These are phyloP conservation scores for Ceratina australensis DNA, from an alignment of 1,140 invertebrate species.

Conservation along the genomic window DNA sequence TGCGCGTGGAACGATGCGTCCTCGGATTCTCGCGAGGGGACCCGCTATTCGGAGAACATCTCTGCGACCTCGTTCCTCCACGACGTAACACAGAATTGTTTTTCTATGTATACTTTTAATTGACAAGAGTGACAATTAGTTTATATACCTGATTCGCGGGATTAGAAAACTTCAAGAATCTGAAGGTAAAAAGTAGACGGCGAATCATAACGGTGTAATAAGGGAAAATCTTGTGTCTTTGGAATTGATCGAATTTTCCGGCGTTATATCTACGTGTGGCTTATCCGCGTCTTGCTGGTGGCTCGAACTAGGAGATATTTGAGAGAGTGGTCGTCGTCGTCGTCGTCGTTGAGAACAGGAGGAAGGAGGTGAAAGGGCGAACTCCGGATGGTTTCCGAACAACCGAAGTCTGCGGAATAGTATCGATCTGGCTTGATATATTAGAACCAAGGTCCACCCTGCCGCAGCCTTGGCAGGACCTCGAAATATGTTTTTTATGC, in stretches of 20 bases:
- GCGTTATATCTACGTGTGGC: conserved; percentile 56
- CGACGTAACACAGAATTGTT: no score
- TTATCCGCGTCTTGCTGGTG: conserved; percentile 60
- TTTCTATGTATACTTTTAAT: no score
- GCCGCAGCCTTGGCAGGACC: conserved; percentile 69
- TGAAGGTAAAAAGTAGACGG: background rate
- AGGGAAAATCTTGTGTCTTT: conserved; percentile 26
- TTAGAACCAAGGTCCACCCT: conserved; percentile 77
- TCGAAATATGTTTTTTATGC: conserved; percentile 80
- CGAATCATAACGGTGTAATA: background rate
- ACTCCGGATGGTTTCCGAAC: conserved; percentile 71
- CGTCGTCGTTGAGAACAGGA: conserved; percentile 43
- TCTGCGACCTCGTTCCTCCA: background rate
- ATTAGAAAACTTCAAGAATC: no score
- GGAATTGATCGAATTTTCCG: conserved; percentile 53
- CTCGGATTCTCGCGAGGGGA: conserved; percentile 2
- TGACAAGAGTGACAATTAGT: no score
- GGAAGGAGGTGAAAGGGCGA: conserved; percentile 61
- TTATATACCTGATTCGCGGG: background rate
- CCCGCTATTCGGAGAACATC: background rate
- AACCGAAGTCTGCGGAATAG: conserved; percentile 74
- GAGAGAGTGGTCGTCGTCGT: conserved; percentile 54
- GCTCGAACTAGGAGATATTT: conserved; percentile 59
- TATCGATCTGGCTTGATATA: conserved; percentile 80
- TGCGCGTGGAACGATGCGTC: conserved; percentile 26